Conservation (phyloP, 2,888 invertebrate genomes). For the Panzeria rudis region DNA sequence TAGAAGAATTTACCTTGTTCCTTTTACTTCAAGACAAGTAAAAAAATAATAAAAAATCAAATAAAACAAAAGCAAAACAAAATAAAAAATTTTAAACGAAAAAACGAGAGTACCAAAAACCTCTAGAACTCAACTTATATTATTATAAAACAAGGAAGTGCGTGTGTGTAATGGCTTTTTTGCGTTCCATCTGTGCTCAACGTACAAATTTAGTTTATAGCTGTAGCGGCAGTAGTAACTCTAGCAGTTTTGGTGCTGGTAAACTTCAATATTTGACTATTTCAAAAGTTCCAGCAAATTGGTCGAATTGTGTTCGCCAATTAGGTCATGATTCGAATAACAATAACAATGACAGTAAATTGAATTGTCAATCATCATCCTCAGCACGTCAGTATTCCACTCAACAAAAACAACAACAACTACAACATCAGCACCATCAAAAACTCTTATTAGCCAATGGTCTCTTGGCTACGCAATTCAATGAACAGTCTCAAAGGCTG, state of each 20-base stretch:
- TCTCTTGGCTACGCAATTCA: slow-evolving; percentile 32
- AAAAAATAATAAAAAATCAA: slow-evolving; percentile 10
- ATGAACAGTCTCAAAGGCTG: slow-evolving; percentile 54
- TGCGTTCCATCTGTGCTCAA: slow-evolving; percentile 82
- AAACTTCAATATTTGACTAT: slow-evolving; percentile 58
- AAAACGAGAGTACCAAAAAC: neutral
- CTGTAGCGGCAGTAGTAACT: slow-evolving; percentile 73
- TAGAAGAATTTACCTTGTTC: slow-evolving; percentile 40
- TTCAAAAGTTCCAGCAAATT: slow-evolving; percentile 57
- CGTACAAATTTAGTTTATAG: slow-evolving; percentile 80
- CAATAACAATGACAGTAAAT: slow-evolving; percentile 58
- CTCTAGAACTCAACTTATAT: slow-evolving; percentile 64
- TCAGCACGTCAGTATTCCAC: slow-evolving; percentile 28
- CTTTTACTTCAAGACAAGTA: slow-evolving; percentile 14
- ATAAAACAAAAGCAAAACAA: slow-evolving; percentile 6
- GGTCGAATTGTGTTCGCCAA: slow-evolving; percentile 60
- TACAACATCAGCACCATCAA: slow-evolving; percentile 51
- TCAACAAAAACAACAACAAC: slow-evolving; percentile 60
- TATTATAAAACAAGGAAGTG: slow-evolving; percentile 69
- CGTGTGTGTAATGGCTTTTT: slow-evolving; percentile 83
- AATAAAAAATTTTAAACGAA: neutral
- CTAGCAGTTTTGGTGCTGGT: slow-evolving; percentile 67
- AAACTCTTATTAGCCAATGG: slow-evolving; percentile 56
- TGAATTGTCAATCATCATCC: slow-evolving; percentile 39
- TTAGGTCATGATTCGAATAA: slow-evolving; percentile 58